A percentile compares a stretch with the other conserved stretches of the same genome.
Conservation (phyloP, 2,888 invertebrate genomes). For the Mystacides longicornis region DNA sequence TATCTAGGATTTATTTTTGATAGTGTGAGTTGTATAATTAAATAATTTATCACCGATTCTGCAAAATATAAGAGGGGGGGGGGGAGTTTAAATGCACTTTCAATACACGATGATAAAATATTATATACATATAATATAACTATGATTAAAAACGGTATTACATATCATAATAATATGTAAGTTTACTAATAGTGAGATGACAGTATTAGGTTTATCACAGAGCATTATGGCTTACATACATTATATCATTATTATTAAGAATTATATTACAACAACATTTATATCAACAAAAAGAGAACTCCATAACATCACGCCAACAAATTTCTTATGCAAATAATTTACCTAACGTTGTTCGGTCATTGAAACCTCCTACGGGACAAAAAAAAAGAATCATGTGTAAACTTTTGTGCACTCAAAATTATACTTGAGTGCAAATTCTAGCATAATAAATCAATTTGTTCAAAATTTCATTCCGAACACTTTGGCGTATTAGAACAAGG, state of each 20-base stretch:
- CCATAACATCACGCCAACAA: conserved; percentile 26
- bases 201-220: conserved; percentile 27
- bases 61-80: no score
- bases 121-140: neutral
- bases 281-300: conserved; percentile 25
- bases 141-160: neutral
- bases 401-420: no score
- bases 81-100: no score
- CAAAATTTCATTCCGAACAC: no score
- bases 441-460: no score
- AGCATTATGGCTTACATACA: conserved; percentile 26
- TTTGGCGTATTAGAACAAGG: no score
- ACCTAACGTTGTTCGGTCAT: neutral
- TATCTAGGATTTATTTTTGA: no score
- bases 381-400: no score
- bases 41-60: no score
- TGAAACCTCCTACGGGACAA: no score
- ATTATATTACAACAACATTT: conserved; percentile 26
- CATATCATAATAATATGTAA: conserved; percentile 12
- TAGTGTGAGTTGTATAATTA: no score
- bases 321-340: conserved; percentile 18
- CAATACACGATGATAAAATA: neutral
- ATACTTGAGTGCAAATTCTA: no score
- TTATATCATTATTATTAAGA: neutral
- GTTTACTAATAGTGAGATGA: conserved; percentile 25